phyloP scores from a whole-genome alignment of 2,888 invertebrate genomes.

The Perizoma affinitatum region DNA sequence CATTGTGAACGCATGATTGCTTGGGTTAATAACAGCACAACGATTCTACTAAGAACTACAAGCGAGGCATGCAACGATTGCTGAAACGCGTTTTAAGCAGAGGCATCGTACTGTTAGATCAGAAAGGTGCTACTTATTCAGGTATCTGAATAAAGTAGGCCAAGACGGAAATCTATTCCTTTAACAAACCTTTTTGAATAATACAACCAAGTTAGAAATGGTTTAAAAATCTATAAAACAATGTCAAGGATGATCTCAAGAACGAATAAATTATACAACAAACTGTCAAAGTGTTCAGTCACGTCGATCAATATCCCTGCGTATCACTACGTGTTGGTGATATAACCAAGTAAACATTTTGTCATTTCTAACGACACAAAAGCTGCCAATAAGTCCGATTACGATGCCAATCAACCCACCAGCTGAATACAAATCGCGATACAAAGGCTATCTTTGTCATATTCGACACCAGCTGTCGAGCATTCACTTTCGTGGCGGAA shows the following conservation, averaged over 20 bases:
- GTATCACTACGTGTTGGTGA: not conserved
- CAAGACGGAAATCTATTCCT: too few relatives aligned
- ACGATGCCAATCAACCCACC: constrained; percentile 10
- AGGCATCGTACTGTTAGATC: not conserved
- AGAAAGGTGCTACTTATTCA: too few relatives aligned
- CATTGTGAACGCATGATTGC: constrained; percentile 23
- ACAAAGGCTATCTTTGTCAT: constrained; percentile 10
- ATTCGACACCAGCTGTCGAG: constrained; percentile 17
- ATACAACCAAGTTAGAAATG: too few relatives aligned
- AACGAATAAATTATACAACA: constrained; percentile 12
- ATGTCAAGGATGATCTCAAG: constrained; percentile 1
- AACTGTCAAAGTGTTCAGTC: constrained; percentile 7
- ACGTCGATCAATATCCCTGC: constrained; percentile 10
- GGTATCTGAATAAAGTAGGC: too few relatives aligned
- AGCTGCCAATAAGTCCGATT: constrained; percentile 25
- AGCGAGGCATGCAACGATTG: constrained; percentile 6
- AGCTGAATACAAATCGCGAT: constrained; percentile 19
- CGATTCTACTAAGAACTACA: constrained; percentile 16
- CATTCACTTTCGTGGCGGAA: constrained; percentile 36
- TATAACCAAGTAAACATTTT: constrained; percentile 1
- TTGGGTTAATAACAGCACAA: constrained; percentile 16
- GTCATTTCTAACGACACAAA: constrained; percentile 15
- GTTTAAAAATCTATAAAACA: too few relatives aligned
- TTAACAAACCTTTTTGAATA: too few relatives aligned
- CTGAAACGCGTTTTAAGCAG: constrained; percentile 2